Evolutionary conservation across 1,140 invertebrate genomes (phyloP), one percentile per base, ranked within the genome.

Genomic region (Lanistes nyassanus): DNA sequence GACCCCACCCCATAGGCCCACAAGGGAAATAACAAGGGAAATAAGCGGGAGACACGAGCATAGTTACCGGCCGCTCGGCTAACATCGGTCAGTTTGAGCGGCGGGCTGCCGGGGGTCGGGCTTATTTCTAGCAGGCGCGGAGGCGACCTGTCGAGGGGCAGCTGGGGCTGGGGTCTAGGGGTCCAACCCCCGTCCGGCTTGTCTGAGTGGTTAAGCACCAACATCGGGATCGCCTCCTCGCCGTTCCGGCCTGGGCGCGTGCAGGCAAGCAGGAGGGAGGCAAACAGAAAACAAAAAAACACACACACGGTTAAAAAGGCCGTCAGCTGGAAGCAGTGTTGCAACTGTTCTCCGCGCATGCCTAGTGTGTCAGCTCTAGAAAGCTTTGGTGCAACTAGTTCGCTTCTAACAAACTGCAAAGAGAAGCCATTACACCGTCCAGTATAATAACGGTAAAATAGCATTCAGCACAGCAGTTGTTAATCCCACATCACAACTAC

Each of bases 211-310:
- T 89, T 90, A 66, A 90, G 79, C 89, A 89, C 88, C 82, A 90
- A 78, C 89, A 90, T 89, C 16, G 89, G 89, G 62, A 90, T 89
- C 36, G 86, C 86, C 80, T 90, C 89, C 78, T 90, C 89, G 16
- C 87, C 85, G 79, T 84, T 87, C 65, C 85, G 82, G 80, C 84
- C 85, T 86, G 66, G 42, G n/a, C 26, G 23, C 53, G 47, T 36
- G 67, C 19, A 62, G 62, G 65, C 39, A 51, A 31, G 51, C 21
- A 47, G 62, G 23, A 29, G 51, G 64, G 26, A 60, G 58, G 2
- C 29, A 26, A 74, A 31, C 36, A 71, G 62, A 55, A 77, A 13
- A 65, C 55, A 74, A 47, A 70, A 65, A 34, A 76, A 65, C 29
- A 37, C 47, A 51, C 9, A 47, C 16, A 76, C 23, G 26, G 34